Evolutionary conservation across 2,113 vertebrate species (phyloP).

Genomic region (Dolichotis patagonum): DNA sequence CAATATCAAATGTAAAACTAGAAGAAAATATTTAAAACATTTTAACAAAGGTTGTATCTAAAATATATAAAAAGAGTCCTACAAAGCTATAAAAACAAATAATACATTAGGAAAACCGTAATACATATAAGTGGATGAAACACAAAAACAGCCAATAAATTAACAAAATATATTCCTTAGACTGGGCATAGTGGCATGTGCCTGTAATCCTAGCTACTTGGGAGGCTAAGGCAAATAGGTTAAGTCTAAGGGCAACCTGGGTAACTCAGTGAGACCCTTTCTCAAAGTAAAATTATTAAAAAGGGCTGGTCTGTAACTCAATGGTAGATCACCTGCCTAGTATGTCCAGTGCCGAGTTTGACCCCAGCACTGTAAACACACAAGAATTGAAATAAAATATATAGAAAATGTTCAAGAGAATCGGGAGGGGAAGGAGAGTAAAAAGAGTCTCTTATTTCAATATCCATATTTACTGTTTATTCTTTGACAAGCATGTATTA

Average conservation of each 20-base stretch:
- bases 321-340: neutral
- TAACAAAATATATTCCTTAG: neutral
- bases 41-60: neutral
- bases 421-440: neutral
- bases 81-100: slow-evolving; percentile 46
- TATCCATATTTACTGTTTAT: neutral
- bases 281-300: neutral
- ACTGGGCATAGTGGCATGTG: neutral
- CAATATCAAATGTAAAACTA: neutral
- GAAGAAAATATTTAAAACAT: slow-evolving; percentile 40
- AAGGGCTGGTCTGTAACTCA: neutral
- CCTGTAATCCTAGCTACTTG: neutral
- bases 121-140: neutral
- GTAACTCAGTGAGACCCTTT: neutral
- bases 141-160: slow-evolving; percentile 10
- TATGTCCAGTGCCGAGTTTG: neutral
- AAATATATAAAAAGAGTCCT: slow-evolving; percentile 23
- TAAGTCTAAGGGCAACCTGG: neutral
- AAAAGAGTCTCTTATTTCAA: slow-evolving; percentile 2
- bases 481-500: neutral
- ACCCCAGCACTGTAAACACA: neutral
- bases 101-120: neutral
- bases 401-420: slow-evolving; percentile 25
- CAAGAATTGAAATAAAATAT: neutral
- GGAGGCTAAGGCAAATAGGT: neutral